Evolutionary conservation across 2,797 vertebrate species (phyloP), one percentile per base, ranked within the genome.

Genomic region (Liparis tanakae): DNA sequence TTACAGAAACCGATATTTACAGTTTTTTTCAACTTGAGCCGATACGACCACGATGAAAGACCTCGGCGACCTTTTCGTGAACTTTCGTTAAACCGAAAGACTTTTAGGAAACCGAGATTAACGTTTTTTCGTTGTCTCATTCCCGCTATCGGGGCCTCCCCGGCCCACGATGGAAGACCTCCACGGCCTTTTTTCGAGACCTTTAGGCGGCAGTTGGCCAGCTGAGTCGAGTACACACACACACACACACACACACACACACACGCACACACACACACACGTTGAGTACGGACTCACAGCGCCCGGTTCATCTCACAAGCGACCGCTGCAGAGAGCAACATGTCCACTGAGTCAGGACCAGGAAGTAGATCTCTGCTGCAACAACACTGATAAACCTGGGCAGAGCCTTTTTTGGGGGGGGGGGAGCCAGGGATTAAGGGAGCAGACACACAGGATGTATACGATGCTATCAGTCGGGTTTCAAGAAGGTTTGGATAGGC

Each of bases 311-410:
- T 79, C 79, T 77, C 70, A 80, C 81, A 72, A 76, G 80, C 39
- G 78, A 86, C 88, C 84, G 89, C 81, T 61, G 80, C 81, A 71
- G 69, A 86, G 83, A 64, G 81, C 75, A 85, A 82, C 64, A 87
- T 83, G 86, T 85, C 79, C 83, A 83, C 84, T 82, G 74, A 91
- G 85, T 92, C 89, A 90, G 80, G 83, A 89, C 70, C 88, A 94
- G 94, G 94, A 95, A 94, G 89, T 88, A 75, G 79, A 85, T 83
- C 68, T 84, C 25, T 8, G 81, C 94, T 95, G 94, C 85, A 95
- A 93, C 86, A 95, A 95, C 93, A 94, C 70, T 94, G 93, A 94
- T 95, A 94, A 95, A 93, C 82, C 64, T 88, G 70, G 82, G 79
- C 71, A 50, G 64, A 79, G 61, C 65, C 55, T 70, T 69, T 79